phyloP scores from a whole-genome alignment of 2,888 invertebrate genomes.

The Epistrophella euchroma region DNA sequence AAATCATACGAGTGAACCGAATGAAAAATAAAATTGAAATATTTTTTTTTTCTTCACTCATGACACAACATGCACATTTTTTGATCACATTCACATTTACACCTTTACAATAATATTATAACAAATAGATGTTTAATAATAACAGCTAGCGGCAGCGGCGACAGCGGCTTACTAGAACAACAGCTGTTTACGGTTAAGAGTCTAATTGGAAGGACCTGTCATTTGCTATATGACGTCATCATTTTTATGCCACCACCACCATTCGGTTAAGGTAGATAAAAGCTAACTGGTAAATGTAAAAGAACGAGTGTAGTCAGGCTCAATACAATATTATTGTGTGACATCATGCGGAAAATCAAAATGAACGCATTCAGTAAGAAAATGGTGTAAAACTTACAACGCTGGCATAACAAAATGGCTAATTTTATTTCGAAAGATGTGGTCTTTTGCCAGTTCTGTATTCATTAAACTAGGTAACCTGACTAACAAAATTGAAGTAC shows the following conservation, averaged over 20 bases:
- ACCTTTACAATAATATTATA: background rate
- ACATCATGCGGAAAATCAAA: slow-evolving; percentile 52
- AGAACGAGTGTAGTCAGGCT: slow-evolving; percentile 8
- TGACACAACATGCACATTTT: slow-evolving; percentile 60
- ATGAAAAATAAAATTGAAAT: slow-evolving; percentile 52
- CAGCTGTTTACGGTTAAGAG: slow-evolving; percentile 26
- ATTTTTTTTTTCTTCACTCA: slow-evolving; percentile 49
- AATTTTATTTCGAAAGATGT: background rate
- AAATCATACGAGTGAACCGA: slow-evolving; percentile 43
- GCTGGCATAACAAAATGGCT: background rate
- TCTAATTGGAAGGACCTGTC: slow-evolving; percentile 30
- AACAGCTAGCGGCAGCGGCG: slow-evolving; percentile 1
- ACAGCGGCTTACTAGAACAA: slow-evolving; percentile 42
- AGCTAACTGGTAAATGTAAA: background rate
- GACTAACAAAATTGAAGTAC: background rate
- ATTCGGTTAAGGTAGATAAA: background rate
- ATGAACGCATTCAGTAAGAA: slow-evolving; percentile 49
- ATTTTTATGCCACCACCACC: background rate
- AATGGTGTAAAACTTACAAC: background rate
- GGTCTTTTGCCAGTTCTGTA: background rate
- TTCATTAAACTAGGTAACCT: background rate
- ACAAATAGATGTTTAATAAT: slow-evolving; percentile 18
- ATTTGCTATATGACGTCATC: slow-evolving; percentile 28
- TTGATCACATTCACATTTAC: slow-evolving; percentile 21
- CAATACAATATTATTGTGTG: slow-evolving; percentile 20